Conservation (phyloP, 2,888 invertebrate genomes). For the Fragum sueziense region DNA sequence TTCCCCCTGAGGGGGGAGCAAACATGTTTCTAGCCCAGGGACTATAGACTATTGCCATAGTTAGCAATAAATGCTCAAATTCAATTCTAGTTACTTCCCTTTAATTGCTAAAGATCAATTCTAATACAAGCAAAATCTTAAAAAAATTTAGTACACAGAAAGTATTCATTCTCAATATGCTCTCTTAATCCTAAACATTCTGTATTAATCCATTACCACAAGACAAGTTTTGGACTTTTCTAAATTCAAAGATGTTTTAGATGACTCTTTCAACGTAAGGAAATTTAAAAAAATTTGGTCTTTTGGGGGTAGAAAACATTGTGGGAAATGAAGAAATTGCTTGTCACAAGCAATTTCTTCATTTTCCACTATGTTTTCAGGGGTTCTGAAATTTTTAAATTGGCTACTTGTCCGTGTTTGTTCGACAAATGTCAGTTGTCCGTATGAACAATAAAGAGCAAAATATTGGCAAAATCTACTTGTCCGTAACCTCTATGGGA, state of each 20-base stretch:
- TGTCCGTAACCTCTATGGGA: not conserved
- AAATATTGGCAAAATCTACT: not conserved
- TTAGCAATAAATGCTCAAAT: no score
- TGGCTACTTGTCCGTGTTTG: not conserved
- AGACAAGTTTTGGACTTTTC: not conserved
- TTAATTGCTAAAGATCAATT: no score
- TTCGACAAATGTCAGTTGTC: not conserved
- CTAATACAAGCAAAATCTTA: not conserved
- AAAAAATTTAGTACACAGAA: not conserved
- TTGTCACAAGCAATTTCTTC: not conserved
- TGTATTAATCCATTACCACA: not conserved
- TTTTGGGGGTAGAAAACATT: not conserved
- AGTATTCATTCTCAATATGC: not conserved
- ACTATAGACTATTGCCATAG: no score
- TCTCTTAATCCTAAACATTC: not conserved
- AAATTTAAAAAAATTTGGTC: no score
- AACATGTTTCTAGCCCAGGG: no score
- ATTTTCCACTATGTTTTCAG: not conserved
- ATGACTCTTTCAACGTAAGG: not conserved
- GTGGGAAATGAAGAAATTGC: conserved; percentile 2
- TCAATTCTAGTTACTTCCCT: no score
- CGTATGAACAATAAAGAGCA: no score
- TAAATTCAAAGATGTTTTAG: not conserved
- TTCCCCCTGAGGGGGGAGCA: no score
- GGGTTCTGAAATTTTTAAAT: not conserved